Evolutionary conservation across 2,797 vertebrate species (phyloP), one percentile per base, ranked within the genome.

Genomic region (Micrastur ruficollis): DNA sequence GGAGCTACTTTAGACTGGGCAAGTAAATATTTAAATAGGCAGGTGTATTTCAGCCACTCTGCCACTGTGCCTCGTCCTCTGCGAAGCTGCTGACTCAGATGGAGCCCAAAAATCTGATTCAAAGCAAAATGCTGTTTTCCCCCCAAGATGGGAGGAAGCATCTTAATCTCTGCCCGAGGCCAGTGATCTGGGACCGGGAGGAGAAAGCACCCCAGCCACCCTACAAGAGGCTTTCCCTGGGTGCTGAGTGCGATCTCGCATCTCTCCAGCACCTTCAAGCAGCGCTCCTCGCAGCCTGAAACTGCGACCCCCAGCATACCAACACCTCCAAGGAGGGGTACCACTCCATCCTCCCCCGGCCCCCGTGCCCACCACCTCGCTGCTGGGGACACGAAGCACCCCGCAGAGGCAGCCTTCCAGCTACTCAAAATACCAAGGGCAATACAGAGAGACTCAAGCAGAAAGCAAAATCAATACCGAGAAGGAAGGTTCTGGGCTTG

Each of bases 21-120:
- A 93, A 81, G 88, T 88, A 87, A 96, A 96, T 93, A 90, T 82
- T 96, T 56, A 85, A 96, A 86, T 34, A 86, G 66, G 66, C 12
- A 17, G 38, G 71, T 88, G 96, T 67, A 78, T 72, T 95, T 80
- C 53, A 6, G 72, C 62, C 5, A 11, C 66, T 72, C 36, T 27
- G 63, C 53, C 8, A 3, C 55, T 7, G 1, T 67, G 65, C 42
- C 85, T 90, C 25, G 16, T 55, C 83, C 85, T 61, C 81, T 42
- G 53, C 1, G 1, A 70, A 85, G 26, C 3, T 36, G 25, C 2
- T 58, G 42, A 52, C 42, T 47, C 6, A 5, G 49, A 76, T 1
- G 25, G 49, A 79, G 40, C 63, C 67, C 56, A 46, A 52, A 73
- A 82, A 59, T 23, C 81, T 29, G 10, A 65, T 56, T 18, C 34